phyloP scores from a whole-genome alignment of 2,797 vertebrate genomes.

The Pipistrellus pipistrellus region DNA sequence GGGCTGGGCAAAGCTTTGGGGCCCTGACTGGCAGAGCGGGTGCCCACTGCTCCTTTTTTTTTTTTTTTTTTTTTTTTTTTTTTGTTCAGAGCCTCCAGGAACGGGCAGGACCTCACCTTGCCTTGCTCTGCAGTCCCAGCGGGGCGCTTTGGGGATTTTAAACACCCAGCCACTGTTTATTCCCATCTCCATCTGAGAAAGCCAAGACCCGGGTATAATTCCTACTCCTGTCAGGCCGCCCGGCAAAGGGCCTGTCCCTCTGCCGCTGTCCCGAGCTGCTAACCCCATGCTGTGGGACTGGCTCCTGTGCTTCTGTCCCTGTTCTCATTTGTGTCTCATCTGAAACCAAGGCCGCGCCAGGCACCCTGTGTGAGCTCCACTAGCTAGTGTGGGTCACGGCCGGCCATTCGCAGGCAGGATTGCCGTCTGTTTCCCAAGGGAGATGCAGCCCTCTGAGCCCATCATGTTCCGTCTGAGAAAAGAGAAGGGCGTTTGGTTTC shows the following conservation, averaged over 20 bases:
- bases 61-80: not conserved
- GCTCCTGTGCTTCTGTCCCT: not conserved
- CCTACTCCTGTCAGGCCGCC: not conserved
- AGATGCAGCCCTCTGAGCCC: not conserved
- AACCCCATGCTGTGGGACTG: not conserved
- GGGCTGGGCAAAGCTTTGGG: not conserved
- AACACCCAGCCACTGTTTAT: not conserved
- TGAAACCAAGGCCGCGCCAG: constrained; percentile 17
- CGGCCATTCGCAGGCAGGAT: not conserved
- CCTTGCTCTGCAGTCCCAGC: not conserved
- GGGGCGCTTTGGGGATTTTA: not conserved
- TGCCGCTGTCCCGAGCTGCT: not conserved
- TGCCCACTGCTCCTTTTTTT: not conserved
- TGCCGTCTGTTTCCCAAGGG: not conserved
- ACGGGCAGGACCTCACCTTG: not conserved
- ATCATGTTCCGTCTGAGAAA: not conserved
- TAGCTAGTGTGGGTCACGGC: not conserved
- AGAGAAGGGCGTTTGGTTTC: not conserved
- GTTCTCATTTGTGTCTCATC: constrained; percentile 27
- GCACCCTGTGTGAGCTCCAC: not conserved
- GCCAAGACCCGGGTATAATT: not conserved
- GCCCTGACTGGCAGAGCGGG: not conserved
- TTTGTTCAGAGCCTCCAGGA: not conserved
- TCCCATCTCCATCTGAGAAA: not conserved
- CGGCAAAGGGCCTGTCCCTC: not conserved